Percentiles rank a stretch among this genome's conserved stretches.
Conservation (phyloP, 2,113 vertebrate species). For the Centropus bengalensis region DNA sequence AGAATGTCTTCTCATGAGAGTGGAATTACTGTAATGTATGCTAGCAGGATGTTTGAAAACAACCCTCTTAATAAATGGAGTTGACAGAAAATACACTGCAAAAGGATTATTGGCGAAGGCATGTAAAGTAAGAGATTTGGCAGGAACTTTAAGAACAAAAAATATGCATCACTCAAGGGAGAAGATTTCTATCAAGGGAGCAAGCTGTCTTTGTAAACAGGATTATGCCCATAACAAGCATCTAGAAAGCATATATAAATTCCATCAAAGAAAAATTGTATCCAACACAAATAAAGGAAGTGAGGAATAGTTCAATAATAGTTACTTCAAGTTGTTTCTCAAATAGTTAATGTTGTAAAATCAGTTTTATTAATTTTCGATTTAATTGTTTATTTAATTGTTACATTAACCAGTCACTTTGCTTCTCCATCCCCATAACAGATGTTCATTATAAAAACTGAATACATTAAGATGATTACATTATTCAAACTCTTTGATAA, state of each 20-base stretch:
- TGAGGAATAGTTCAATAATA: background rate
- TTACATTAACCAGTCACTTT: slow-evolving; percentile 44
- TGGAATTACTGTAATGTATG: slow-evolving; percentile 42
- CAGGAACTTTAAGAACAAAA: slow-evolving; percentile 48
- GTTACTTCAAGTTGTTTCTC: background rate
- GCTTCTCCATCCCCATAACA: slow-evolving; percentile 45
- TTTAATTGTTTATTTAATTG: slow-evolving; percentile 61
- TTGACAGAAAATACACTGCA: slow-evolving; percentile 51
- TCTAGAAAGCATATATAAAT: background rate
- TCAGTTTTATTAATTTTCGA: background rate
- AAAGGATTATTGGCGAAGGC: slow-evolving; percentile 45
- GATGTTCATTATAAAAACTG: slow-evolving; percentile 62
- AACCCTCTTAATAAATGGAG: slow-evolving; percentile 48
- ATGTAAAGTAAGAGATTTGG: slow-evolving; percentile 46
- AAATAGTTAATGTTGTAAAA: slow-evolving; percentile 29
- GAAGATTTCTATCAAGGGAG: slow-evolving; percentile 24
- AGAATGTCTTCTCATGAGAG: background rate
- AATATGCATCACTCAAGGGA: slow-evolving; percentile 32
- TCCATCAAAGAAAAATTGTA: background rate
- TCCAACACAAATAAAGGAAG: background rate
- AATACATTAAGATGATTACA: slow-evolving; percentile 68
- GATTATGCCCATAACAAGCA: slow-evolving; percentile 26
- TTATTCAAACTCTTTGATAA: slow-evolving; percentile 70
- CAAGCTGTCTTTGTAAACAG: slow-evolving; percentile 58
- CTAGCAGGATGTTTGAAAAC: slow-evolving; percentile 52